Evolutionary conservation across 2,888 invertebrate genomes (phyloP).

Genomic region (Pollenia griseotomentosa): DNA sequence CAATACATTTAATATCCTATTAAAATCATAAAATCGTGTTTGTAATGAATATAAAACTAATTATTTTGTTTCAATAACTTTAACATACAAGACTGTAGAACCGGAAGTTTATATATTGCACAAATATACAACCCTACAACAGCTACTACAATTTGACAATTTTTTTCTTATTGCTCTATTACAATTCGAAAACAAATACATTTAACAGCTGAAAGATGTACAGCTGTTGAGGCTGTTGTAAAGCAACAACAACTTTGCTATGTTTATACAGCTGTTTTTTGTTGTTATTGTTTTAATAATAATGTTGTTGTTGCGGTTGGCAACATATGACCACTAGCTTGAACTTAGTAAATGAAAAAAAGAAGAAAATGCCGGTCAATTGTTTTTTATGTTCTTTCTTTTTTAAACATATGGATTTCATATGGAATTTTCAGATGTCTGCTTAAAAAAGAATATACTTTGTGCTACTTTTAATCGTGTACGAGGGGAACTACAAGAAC

Average conservation of each 20-base stretch:
- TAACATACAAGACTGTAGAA: slow-evolving; percentile 38
- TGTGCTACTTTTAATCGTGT: background rate
- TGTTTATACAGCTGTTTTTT: slow-evolving; percentile 45
- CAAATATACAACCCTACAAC: slow-evolving; percentile 4
- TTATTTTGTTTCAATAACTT: no score
- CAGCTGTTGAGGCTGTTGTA: slow-evolving; percentile 48
- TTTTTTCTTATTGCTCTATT: slow-evolving; percentile 36
- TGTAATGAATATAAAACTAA: background rate
- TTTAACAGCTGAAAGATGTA: background rate
- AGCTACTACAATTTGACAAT: slow-evolving; percentile 5
- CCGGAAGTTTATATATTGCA: slow-evolving; percentile 43
- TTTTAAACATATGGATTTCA: slow-evolving; percentile 54
- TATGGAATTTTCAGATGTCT: slow-evolving; percentile 4
- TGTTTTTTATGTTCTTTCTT: slow-evolving; percentile 26
- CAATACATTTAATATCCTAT: background rate
- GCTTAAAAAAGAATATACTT: background rate
- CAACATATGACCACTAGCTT: slow-evolving; percentile 40
- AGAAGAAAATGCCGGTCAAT: slow-evolving; percentile 55
- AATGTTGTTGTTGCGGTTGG: slow-evolving; percentile 28
- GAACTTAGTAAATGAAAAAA: slow-evolving; percentile 17
- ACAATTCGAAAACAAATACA: slow-evolving; percentile 61
- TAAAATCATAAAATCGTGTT: background rate
- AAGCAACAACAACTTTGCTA: background rate
- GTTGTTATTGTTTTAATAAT: slow-evolving; percentile 39
- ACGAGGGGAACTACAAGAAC: slow-evolving; percentile 20